A percentile compares a stretch with the other conserved stretches of the same genome.
These are phyloP conservation scores for Theropithecus gelada DNA, from an alignment of 2,113 vertebrate genomes.

Conservation along the genomic window DNA sequence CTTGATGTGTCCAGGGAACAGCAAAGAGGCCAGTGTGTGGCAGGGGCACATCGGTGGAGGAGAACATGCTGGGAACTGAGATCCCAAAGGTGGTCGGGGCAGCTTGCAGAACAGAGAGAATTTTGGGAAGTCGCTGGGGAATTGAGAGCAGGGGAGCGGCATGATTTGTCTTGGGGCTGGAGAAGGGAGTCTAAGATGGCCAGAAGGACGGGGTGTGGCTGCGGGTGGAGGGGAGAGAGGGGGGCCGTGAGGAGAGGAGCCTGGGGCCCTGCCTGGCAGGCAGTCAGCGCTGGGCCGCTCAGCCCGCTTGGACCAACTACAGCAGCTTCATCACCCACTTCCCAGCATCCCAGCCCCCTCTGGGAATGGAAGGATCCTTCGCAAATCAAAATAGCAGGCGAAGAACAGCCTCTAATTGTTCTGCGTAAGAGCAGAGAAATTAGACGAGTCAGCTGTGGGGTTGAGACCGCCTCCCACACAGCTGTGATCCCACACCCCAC, in stretches of 20 bases:
- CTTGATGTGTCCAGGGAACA: background rate
- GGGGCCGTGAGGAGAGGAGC: too few species aligned
- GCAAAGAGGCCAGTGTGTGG: background rate
- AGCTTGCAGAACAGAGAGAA: background rate
- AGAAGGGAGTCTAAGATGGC: background rate
- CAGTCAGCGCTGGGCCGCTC: background rate
- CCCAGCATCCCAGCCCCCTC: slow-evolving; percentile 72
- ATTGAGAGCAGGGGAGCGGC: background rate
- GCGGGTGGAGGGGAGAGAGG: background rate
- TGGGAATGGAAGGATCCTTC: slow-evolving; percentile 73
- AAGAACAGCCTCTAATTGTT: slow-evolving; percentile 79
- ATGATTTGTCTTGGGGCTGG: background rate
- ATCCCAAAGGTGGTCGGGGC: background rate
- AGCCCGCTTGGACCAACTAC: background rate
- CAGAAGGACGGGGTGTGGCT: background rate
- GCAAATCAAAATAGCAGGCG: slow-evolving; percentile 77
- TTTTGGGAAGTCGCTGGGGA: background rate
- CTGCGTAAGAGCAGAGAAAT: slow-evolving; percentile 75
- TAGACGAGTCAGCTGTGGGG: slow-evolving; percentile 75
- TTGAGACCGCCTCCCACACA: slow-evolving; percentile 72
- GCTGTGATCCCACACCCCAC: slow-evolving; percentile 55
- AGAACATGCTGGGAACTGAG: background rate
- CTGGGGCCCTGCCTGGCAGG: background rate
- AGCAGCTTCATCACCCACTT: slow-evolving; percentile 59
- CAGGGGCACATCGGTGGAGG: background rate